phyloP scores from a whole-genome alignment of 2,113 vertebrate genomes.

The Symphodus melops region DNA sequence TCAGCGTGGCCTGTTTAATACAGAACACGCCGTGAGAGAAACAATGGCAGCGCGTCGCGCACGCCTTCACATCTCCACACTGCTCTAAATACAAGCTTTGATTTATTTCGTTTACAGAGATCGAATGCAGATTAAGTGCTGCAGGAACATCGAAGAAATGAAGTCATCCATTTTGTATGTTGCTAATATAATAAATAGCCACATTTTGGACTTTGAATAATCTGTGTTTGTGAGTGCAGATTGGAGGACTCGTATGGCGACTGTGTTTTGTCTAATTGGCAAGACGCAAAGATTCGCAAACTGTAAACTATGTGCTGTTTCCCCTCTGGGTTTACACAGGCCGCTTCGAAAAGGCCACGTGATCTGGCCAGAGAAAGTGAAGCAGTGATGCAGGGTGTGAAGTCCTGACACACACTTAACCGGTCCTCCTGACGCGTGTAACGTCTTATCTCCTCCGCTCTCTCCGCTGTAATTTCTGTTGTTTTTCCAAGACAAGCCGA shows the following conservation, averaged over 20 bases:
- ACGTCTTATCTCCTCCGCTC: constrained; percentile 73
- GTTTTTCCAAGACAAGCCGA: constrained; percentile 82
- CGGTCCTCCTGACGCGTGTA: constrained; percentile 62
- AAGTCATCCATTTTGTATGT: constrained; percentile 71
- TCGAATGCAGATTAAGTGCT: constrained; percentile 67
- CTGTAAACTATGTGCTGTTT: constrained; percentile 72
- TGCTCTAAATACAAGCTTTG: constrained; percentile 52
- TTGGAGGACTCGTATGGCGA: constrained; percentile 81
- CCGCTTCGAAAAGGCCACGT: constrained; percentile 40
- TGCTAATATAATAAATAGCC: constrained; percentile 67
- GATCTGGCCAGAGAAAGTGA: constrained; percentile 24
- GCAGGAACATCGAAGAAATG: constrained; percentile 64
- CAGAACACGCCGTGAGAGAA: constrained; percentile 21
- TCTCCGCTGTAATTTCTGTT: constrained; percentile 72
- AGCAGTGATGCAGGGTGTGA: constrained; percentile 38
- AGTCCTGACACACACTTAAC: constrained; percentile 55
- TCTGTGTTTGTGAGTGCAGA: constrained; percentile 68
- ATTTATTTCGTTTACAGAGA: constrained; percentile 77
- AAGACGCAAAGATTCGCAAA: constrained; percentile 70
- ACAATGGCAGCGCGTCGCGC: constrained; percentile 34
- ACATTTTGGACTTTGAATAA: constrained; percentile 61
- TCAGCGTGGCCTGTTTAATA: constrained; percentile 49
- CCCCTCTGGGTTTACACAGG: constrained; percentile 21
- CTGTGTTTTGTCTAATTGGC: constrained; percentile 80
- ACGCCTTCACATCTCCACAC: constrained; percentile 44